phyloP scores from a whole-genome alignment of 2,113 vertebrate genomes.

The Anarhynchus alexandrinus region DNA sequence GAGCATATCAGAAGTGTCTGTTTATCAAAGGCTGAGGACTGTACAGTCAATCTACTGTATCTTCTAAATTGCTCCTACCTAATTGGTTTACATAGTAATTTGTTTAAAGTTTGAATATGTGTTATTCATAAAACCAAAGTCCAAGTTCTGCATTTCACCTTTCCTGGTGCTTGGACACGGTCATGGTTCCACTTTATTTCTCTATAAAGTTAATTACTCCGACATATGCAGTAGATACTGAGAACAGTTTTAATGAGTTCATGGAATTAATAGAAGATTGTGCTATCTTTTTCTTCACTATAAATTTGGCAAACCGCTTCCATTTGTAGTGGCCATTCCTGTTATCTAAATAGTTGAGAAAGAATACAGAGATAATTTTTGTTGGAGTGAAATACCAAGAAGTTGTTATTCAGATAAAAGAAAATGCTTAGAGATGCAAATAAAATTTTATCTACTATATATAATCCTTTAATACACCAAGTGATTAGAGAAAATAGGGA shows the following conservation, averaged over 20 bases:
- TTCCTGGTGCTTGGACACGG: not conserved
- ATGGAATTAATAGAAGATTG: not conserved
- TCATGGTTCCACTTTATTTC: not conserved
- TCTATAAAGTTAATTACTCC: not conserved
- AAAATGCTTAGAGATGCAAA: conserved; percentile 16
- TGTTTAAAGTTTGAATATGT: not conserved
- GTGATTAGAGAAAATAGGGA: conserved; percentile 13
- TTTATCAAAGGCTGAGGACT: not conserved
- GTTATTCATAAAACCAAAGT: not conserved
- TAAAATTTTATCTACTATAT: not conserved
- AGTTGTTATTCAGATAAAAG: conserved; percentile 19
- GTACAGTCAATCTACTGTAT: not conserved
- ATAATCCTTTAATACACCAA: not conserved
- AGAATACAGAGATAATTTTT: conserved; percentile 29
- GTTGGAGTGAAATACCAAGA: conserved; percentile 22
- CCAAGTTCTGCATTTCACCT: not conserved
- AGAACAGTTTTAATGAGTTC: not conserved
- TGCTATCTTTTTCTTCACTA: not conserved
- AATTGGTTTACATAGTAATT: not conserved
- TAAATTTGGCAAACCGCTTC: not conserved
- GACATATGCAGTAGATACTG: not conserved
- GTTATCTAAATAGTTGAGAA: conserved; percentile 31
- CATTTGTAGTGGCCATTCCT: not conserved
- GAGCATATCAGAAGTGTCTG: not conserved
- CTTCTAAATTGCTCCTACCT: not conserved